These are phyloP conservation scores for Synanthedon formicaeformis DNA, from an alignment of 2,888 invertebrate genomes.

Conservation along the genomic window DNA sequence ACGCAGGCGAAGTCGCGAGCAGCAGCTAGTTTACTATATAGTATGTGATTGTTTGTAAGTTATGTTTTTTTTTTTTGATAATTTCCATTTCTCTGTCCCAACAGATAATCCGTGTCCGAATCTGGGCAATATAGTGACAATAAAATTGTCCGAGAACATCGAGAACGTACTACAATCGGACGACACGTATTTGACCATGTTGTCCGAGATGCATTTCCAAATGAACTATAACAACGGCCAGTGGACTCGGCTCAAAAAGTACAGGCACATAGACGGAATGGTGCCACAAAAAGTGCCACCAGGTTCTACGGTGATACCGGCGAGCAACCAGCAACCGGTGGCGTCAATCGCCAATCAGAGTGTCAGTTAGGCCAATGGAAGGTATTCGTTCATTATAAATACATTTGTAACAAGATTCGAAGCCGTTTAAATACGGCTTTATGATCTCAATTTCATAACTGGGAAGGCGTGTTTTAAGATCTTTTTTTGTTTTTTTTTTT, in stretches of 20 bases:
- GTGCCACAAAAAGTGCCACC: slow-evolving; percentile 59
- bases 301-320: slow-evolving; percentile 50
- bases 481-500: no score
- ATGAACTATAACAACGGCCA: slow-evolving; percentile 99
- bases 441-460: background rate
- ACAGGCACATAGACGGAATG: slow-evolving; percentile 77
- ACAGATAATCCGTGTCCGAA: slow-evolving; percentile 97
- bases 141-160: slow-evolving; percentile 91
- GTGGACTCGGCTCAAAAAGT: slow-evolving; percentile 93
- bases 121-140: slow-evolving; percentile 95
- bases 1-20: no score
- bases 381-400: background rate
- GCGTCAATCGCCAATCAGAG: slow-evolving; percentile 60
- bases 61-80: no score
- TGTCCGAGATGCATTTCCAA: slow-evolving; percentile 96
- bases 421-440: background rate
- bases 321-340: slow-evolving; percentile 51
- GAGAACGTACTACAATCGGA: slow-evolving; percentile 90
- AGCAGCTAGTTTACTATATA: no score
- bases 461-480: background rate
- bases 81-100: slow-evolving; percentile 4
- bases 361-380: slow-evolving; percentile 33
- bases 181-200: slow-evolving; percentile 82
- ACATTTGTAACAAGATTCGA: background rate
- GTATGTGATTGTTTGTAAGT: no score